Evolutionary conservation across 2,113 vertebrate genomes (phyloP).

Genomic region (Takifugu flavidus): DNA sequence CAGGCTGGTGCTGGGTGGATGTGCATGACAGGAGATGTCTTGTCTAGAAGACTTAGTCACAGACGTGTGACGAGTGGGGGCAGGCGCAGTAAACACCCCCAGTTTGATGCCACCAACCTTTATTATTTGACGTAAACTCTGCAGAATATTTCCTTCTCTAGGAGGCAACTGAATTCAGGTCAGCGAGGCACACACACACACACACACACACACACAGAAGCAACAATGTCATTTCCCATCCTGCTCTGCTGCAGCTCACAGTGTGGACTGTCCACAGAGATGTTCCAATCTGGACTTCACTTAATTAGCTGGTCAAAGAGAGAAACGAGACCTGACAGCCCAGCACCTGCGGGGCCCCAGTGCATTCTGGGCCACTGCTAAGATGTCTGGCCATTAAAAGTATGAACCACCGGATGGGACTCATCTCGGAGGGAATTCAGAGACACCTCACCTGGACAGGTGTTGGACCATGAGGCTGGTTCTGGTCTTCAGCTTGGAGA

Average conservation of each 20-base stretch:
- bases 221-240: slow-evolving; percentile 33
- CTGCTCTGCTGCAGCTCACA: slow-evolving; percentile 7
- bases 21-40: slow-evolving; percentile 47
- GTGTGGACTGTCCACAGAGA: slow-evolving; percentile 17
- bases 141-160: slow-evolving; percentile 31
- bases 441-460: neutral
- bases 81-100: slow-evolving; percentile 38
- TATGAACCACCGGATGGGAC: slow-evolving; percentile 8
- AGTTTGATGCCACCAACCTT: slow-evolving; percentile 27
- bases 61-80: slow-evolving; percentile 41
- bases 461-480: no score
- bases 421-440: neutral
- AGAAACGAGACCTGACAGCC: slow-evolving; percentile 34
- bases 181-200: slow-evolving; percentile 19
- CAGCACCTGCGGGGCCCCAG: slow-evolving; percentile 16
- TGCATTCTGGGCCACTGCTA: slow-evolving; percentile 7
- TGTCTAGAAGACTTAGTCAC: slow-evolving; percentile 57
- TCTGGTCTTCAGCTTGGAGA: no score
- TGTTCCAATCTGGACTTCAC: slow-evolving; percentile 33
- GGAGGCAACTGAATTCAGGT: slow-evolving; percentile 36
- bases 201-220: no score
- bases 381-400: slow-evolving; percentile 11
- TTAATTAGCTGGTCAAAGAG: slow-evolving; percentile 39
- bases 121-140: slow-evolving; percentile 38
- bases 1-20: slow-evolving; percentile 56